phyloP scores from a whole-genome alignment of 2,888 invertebrate genomes.

The Lasioglossum villosulum region DNA sequence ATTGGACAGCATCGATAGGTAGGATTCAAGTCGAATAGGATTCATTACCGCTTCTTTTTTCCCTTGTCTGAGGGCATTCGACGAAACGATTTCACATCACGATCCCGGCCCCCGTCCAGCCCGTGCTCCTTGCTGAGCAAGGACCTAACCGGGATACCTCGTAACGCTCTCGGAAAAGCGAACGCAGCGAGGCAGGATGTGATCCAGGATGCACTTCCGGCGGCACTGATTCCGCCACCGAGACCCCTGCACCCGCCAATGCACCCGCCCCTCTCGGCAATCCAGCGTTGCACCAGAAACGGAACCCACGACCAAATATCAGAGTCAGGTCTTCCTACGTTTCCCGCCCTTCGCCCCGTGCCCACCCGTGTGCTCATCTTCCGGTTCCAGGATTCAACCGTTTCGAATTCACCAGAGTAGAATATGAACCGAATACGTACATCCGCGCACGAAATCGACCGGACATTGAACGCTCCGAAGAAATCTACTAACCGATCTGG shows the following conservation, averaged over 20 bases:
- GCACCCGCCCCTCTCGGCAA: constrained; percentile 29
- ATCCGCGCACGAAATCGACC: constrained; percentile 26
- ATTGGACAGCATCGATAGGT: constrained; percentile 1
- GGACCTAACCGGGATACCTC: constrained; percentile 59
- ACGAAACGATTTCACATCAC: constrained; percentile 70
- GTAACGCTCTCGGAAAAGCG: constrained; percentile 69
- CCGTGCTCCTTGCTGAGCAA: constrained; percentile 64
- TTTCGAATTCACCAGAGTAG: constrained; percentile 27
- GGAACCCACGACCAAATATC: constrained; percentile 71
- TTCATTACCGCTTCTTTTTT: constrained; percentile 52
- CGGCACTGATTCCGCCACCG: constrained; percentile 64
- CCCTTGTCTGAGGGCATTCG: constrained; percentile 26
- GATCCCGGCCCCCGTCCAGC: constrained; percentile 50
- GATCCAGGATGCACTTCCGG: constrained; percentile 73
- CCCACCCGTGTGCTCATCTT: constrained; percentile 42
- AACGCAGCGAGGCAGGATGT: constrained; percentile 70
- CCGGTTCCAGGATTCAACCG: constrained; percentile 10
- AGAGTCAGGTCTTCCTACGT: constrained; percentile 56
- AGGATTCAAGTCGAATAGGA: constrained; percentile 41
- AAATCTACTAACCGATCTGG: background rate
- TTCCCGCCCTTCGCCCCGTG: constrained; percentile 5
- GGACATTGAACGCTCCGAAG: background rate
- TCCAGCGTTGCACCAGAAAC: constrained; percentile 29
- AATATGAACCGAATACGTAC: constrained; percentile 46
- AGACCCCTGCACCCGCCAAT: constrained; percentile 37